phyloP scores from a whole-genome alignment of 2,113 vertebrate species.

The Cephalopholis sonnerati region DNA sequence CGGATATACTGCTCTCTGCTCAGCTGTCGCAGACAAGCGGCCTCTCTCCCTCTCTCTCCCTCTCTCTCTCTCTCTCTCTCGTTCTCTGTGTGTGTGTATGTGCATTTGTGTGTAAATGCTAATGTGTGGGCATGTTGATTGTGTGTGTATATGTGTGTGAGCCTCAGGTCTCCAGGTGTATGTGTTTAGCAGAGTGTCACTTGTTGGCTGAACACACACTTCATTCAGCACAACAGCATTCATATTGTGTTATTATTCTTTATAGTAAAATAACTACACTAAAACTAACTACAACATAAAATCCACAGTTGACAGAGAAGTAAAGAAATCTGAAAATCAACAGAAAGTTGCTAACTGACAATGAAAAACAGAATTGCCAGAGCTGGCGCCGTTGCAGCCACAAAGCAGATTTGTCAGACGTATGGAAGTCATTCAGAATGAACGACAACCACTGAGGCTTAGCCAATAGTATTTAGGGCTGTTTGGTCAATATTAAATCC shows the following conservation, averaged over 20 bases:
- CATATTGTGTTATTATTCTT: not conserved
- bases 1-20: slow-evolving; percentile 67
- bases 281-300: slow-evolving; percentile 9
- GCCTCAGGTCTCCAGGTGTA: slow-evolving; percentile 31
- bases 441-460: slow-evolving; percentile 37
- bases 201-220: not conserved
- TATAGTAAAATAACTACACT: not conserved
- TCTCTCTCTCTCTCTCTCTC: not conserved
- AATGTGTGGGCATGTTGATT: slow-evolving; percentile 6
- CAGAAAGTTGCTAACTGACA: slow-evolving; percentile 29
- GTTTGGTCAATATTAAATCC: slow-evolving; percentile 58
- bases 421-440: slow-evolving; percentile 60
- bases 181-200: slow-evolving; percentile 28
- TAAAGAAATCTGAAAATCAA: slow-evolving; percentile 11
- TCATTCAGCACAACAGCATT: not conserved
- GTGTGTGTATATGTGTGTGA: not conserved
- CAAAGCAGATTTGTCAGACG: slow-evolving; percentile 47
- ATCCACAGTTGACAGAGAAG: not conserved
- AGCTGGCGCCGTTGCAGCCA: slow-evolving; percentile 20
- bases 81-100: slow-evolving; percentile 29
- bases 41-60: slow-evolving; percentile 1
- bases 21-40: slow-evolving; percentile 71
- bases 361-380: not conserved
- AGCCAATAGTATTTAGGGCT: slow-evolving; percentile 57
- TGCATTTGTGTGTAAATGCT: not conserved